Evolutionary conservation across 2,113 vertebrate species (phyloP).

Genomic region (Puffinus mauretanicus): DNA sequence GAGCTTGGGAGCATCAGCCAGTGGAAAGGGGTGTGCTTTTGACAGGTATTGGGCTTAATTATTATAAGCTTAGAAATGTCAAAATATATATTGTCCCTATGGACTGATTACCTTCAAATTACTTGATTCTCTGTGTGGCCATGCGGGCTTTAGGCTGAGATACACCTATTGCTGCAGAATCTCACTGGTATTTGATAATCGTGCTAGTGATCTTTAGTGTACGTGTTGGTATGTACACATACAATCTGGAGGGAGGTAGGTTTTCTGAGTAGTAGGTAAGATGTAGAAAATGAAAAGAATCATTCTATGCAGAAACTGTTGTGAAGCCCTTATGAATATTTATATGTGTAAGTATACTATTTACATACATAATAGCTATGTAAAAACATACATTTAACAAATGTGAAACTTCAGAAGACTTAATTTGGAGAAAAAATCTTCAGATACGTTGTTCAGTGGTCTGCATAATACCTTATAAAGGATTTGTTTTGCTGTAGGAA

Average conservation of each 20-base stretch:
- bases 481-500: neutral
- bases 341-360: neutral
- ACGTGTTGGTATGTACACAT: neutral
- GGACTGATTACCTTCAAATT: neutral
- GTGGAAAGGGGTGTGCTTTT: neutral
- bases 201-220: neutral
- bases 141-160: neutral
- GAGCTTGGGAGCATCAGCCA: neutral
- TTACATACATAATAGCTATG: neutral
- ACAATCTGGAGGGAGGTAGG: neutral
- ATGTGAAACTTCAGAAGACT: neutral
- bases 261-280: neutral
- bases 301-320: neutral
- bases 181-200: neutral
- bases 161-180: neutral
- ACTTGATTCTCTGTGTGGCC: neutral
- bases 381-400: neutral
- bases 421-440: neutral
- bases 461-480: neutral
- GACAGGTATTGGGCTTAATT: neutral
- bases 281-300: neutral
- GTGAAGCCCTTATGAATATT: neutral
- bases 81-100: neutral
- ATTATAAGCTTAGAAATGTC: neutral
- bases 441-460: neutral